Conservation (phyloP, 2,888 invertebrate species). For the Tetheella fluctuosa region DNA sequence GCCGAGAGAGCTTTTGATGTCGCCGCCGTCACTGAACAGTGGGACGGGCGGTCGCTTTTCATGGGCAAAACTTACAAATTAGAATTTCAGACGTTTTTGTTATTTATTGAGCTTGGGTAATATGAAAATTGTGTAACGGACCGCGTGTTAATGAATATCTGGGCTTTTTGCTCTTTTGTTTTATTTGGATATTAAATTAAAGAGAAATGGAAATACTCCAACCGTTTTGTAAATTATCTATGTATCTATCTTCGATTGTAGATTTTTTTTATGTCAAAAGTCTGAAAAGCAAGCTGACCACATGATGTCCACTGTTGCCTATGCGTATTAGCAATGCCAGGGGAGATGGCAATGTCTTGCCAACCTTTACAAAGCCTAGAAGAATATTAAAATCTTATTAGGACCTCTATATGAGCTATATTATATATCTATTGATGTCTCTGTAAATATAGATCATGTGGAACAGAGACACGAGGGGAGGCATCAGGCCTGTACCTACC, state of each 20-base stretch:
- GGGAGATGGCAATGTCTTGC: too few relatives aligned
- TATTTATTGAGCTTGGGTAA: conserved; percentile 45
- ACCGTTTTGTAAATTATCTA: not conserved
- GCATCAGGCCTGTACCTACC: too few relatives aligned
- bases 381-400: too few relatives aligned
- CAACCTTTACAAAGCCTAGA: too few relatives aligned
- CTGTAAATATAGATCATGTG: too few relatives aligned
- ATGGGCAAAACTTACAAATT: conserved; percentile 52
- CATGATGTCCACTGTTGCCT: too few relatives aligned
- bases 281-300: too few relatives aligned
- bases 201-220: not conserved
- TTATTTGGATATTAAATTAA: not conserved
- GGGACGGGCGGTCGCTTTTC: conserved; percentile 70
- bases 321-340: too few relatives aligned
- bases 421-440: too few relatives aligned
- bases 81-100: conserved; percentile 38
- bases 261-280: too few relatives aligned
- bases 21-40: conserved; percentile 66
- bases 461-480: too few relatives aligned
- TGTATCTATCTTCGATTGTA: not conserved
- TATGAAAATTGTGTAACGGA: conserved; percentile 25
- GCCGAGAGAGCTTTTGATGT: conserved; percentile 54
- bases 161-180: not conserved
- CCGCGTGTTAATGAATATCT: conserved; percentile 26
- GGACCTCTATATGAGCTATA: too few relatives aligned